Base-by-base conservation (phyloP, 2,113 vertebrate genomes). In the Oncorhynchus masou region DNA sequence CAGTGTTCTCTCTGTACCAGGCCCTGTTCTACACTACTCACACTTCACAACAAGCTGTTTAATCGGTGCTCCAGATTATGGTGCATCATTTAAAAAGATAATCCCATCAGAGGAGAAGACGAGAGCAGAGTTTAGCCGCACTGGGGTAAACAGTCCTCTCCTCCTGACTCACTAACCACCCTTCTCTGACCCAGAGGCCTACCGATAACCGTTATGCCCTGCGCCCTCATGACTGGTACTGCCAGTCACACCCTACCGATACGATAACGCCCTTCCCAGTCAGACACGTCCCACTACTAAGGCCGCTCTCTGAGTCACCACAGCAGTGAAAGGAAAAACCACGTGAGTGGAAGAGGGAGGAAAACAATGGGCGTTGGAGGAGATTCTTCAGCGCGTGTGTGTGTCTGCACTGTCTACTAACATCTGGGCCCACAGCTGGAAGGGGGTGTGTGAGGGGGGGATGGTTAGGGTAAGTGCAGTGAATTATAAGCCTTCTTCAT, bases 31-130 rank as follows among this genome's bases (percentile, higher is more conserved):
- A 48, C 45, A 68, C 68, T 76, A 70, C 51, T 79, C 71, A 68
- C 72, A 81, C 69, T 78, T 85, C 79, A 75, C 70, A 83, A 67
- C 70, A 72, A 71, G 74, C 66, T 79, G 59, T 54, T 83, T 86
- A 88, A 86, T 86, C 68, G 25, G 70, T 72, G 77, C 79, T 83
- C 81, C 75, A 73, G 64, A 77, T 74, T 68, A 70, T 79, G 78
- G 39, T 80, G 84, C 84, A 82, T 87, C 87, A 88, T 89, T 88
- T 88, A 84, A 83, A 65, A 39, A 79, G 73, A 77, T 90, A 85
- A 89, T 88, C 75, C 86, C 78, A 83, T 85, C 81, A 71, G 80
- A 87, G 77, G 79, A 54, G 64, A 45, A 13, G 70, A 74, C 79
- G 86, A 75, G 79, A 49, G 64, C 57, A 11, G 70, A 84, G 79